phyloP scores from a whole-genome alignment of 2,113 vertebrate genomes.

The Catharus fuscescens region DNA sequence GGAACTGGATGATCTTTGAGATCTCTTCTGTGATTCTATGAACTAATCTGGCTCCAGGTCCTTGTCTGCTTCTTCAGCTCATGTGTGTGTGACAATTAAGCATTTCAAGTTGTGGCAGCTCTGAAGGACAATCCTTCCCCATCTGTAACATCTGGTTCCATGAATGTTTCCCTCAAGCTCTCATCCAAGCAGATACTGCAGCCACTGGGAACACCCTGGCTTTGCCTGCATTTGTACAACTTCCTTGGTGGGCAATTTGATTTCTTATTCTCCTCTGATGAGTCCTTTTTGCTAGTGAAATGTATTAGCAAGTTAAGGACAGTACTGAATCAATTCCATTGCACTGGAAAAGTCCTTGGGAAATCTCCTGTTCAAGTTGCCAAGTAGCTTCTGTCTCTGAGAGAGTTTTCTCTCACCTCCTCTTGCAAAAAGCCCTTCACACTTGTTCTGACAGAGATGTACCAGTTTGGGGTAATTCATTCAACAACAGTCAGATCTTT shows the following conservation, averaged over 20 bases:
- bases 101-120: background rate
- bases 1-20: background rate
- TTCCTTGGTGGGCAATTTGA: background rate
- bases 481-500: constrained; percentile 37
- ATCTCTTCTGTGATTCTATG: background rate
- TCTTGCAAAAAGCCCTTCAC: constrained; percentile 6
- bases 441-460: background rate
- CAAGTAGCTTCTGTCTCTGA: background rate
- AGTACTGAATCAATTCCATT: background rate
- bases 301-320: background rate
- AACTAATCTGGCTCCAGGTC: background rate
- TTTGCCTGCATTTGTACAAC: background rate
- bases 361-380: background rate
- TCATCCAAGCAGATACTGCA: background rate
- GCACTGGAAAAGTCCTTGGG: background rate
- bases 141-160: background rate
- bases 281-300: background rate
- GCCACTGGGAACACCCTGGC: background rate
- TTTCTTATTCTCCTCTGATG: background rate
- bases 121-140: background rate
- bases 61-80: background rate
- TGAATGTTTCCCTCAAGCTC: background rate
- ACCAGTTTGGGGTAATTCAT: constrained; percentile 42
- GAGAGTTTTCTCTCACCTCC: constrained; percentile 2
- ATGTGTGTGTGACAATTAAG: background rate